Evolutionary conservation across 1,140 invertebrate genomes (phyloP).

Genomic region (Drosophila sechellia): DNA sequence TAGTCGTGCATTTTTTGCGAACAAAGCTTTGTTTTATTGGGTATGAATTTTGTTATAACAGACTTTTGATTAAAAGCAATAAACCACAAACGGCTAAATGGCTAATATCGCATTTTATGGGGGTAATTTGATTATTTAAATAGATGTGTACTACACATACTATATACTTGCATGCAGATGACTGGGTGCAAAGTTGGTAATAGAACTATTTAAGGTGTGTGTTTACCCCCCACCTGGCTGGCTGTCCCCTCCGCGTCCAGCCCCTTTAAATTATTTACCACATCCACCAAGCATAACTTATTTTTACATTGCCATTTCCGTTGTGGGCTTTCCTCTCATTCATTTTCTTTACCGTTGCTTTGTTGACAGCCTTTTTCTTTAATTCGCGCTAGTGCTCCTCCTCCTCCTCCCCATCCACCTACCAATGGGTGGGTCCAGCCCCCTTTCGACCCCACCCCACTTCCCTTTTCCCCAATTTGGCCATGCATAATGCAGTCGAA

Average conservation of each 20-base stretch:
- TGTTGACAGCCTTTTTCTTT: slow-evolving; percentile 57
- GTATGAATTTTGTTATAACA: background rate
- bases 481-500: slow-evolving; percentile 34
- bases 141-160: background rate
- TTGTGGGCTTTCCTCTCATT: slow-evolving; percentile 56
- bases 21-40: background rate
- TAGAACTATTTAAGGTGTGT: slow-evolving; percentile 26
- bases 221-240: background rate
- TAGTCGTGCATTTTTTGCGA: background rate
- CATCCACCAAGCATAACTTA: slow-evolving; percentile 49
- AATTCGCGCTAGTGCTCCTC: slow-evolving; percentile 35
- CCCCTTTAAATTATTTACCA: slow-evolving; percentile 25
- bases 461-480: slow-evolving; percentile 11
- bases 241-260: background rate
- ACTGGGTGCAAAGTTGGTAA: background rate
- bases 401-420: background rate
- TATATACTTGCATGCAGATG: background rate
- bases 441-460: background rate
- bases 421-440: slow-evolving; percentile 12
- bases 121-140: background rate
- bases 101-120: no score
- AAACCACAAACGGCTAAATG: no score
- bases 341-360: slow-evolving; percentile 61
- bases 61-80: background rate
- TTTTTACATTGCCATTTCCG: slow-evolving; percentile 51